Evolutionary conservation across 2,888 invertebrate genomes (phyloP).

Genomic region (Trilocha varians): DNA sequence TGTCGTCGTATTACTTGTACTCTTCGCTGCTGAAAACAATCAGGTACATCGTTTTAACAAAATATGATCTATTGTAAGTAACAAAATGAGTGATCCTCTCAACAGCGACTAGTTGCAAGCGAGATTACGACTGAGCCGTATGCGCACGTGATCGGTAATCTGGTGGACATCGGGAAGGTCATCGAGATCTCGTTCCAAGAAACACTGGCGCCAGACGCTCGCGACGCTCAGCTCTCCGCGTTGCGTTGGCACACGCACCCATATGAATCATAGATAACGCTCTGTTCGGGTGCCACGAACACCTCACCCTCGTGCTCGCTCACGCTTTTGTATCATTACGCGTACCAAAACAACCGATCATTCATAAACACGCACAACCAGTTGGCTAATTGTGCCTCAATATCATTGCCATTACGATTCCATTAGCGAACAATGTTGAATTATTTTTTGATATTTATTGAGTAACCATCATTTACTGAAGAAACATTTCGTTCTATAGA

Average conservation of each 20-base stretch:
- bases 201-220: constrained; percentile 48
- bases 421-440: constrained; percentile 5
- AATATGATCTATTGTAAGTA: constrained; percentile 16
- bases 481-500: background rate
- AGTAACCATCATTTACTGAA: background rate
- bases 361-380: constrained; percentile 43
- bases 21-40: constrained; percentile 71
- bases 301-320: constrained; percentile 19
- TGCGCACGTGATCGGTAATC: constrained; percentile 46
- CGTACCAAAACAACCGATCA: constrained; percentile 40
- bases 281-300: constrained; percentile 8
- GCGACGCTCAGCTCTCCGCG: constrained; percentile 17
- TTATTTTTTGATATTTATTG: constrained; percentile 1
- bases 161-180: constrained; percentile 53
- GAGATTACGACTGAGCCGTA: constrained; percentile 40
- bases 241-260: constrained; percentile 17
- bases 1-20: constrained; percentile 64
- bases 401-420: constrained; percentile 18
- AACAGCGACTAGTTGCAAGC: constrained; percentile 68
- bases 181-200: constrained; percentile 51
- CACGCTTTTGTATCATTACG: constrained; percentile 20
- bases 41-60: constrained; percentile 30
- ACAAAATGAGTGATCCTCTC: constrained; percentile 48
- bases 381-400: constrained; percentile 25
- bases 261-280: constrained; percentile 23